phyloP scores from a whole-genome alignment of 92 coral and sea anemone species.

The Siderastrea siderea region DNA sequence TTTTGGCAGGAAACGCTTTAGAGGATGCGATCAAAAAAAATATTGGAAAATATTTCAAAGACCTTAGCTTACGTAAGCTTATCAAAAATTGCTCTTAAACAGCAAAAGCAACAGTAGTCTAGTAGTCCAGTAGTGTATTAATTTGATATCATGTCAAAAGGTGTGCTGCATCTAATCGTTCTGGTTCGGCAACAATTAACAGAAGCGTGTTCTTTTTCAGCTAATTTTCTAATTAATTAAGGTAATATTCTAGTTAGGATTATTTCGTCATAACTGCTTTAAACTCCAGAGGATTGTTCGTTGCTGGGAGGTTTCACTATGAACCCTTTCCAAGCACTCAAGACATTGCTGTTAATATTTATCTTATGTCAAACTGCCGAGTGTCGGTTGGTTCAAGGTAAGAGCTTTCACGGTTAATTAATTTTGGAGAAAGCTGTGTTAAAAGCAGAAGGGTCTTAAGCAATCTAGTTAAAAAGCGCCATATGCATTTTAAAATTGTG shows the following conservation, averaged over 20 bases:
- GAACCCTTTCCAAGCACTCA: conserved; percentile 15
- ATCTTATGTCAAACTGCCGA: not conserved
- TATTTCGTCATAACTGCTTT: conserved; percentile 32
- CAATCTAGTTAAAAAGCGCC: too few relatives aligned
- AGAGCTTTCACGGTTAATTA: not conserved
- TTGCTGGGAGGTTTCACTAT: conserved; percentile 24
- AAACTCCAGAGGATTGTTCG: not conserved
- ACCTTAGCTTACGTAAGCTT: too few relatives aligned
- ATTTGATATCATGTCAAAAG: too few relatives aligned
- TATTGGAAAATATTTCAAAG: too few relatives aligned
- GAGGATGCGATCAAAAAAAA: too few relatives aligned
- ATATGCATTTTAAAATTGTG: too few relatives aligned
- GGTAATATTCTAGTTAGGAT: not conserved
- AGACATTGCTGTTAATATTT: not conserved
- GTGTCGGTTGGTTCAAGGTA: conserved; percentile 22
- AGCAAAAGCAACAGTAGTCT: too few relatives aligned
- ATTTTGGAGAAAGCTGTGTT: not conserved
- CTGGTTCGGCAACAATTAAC: too few relatives aligned
- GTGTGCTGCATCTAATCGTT: too few relatives aligned
- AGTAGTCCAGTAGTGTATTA: too few relatives aligned
- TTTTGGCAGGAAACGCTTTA: too few relatives aligned
- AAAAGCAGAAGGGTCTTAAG: not conserved
- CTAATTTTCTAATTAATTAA: not conserved
- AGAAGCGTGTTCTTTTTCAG: not conserved
- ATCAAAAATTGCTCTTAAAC: too few relatives aligned